These are phyloP conservation scores for Bellardia pandia DNA, from an alignment of 2,888 invertebrate genomes.

Conservation along the genomic window DNA sequence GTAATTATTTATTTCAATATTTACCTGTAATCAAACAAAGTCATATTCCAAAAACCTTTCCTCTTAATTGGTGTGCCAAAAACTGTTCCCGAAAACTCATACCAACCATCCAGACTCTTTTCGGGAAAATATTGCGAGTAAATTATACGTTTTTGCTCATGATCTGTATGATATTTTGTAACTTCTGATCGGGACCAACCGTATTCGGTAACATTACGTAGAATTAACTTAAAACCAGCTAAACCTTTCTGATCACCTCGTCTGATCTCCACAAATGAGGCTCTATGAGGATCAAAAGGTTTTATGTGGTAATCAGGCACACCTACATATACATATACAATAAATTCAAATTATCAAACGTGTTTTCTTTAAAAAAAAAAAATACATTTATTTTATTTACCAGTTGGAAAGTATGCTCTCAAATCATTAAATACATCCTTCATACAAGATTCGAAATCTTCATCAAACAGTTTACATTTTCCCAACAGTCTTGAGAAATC, in stretches of 20 bases:
- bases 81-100: conserved; percentile 87
- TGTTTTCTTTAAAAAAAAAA: background rate
- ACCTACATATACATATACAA: conserved; percentile 84
- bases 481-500: conserved; percentile 84
- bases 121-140: conserved; percentile 94
- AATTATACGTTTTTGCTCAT: conserved; percentile 87
- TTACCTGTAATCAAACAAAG: conserved; percentile 87
- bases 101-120: conserved; percentile 89
- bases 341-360: conserved; percentile 39
- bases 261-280: conserved; percentile 87
- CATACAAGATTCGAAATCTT: conserved; percentile 90
- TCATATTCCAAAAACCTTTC: conserved; percentile 90
- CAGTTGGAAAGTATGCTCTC: conserved; percentile 89
- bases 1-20: background rate
- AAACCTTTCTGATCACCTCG: conserved; percentile 87
- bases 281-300: conserved; percentile 92
- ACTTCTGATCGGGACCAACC: conserved; percentile 92
- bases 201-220: conserved; percentile 90
- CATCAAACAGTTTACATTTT: conserved; percentile 86
- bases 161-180: conserved; percentile 90
- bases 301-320: conserved; percentile 89
- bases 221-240: conserved; percentile 88
- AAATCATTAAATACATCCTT: conserved; percentile 89
- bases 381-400: conserved; percentile 82
- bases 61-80: conserved; percentile 87